phyloP scores from a whole-genome alignment of 2,113 vertebrate genomes.

The Poecile atricapillus region DNA sequence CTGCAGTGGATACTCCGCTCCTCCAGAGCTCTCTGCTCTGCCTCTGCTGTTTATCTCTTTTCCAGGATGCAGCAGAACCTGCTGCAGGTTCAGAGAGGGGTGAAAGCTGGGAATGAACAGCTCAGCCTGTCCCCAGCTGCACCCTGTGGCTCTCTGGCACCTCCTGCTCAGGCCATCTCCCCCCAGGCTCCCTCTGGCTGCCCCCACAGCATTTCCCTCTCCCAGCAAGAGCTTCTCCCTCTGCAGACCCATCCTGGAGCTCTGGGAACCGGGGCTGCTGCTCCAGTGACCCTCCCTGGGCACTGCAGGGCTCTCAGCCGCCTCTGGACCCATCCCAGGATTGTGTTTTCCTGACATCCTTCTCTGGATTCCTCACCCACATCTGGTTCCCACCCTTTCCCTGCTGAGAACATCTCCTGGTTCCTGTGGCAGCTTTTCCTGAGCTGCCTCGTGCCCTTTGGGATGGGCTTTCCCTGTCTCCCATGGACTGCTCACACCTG shows the following conservation, averaged over 20 bases:
- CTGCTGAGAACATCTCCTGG: not conserved
- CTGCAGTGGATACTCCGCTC: fast-evolving
- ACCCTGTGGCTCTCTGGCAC: fast-evolving
- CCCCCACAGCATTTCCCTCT: not conserved
- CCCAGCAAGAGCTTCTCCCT: not conserved
- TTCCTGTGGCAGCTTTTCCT: fast-evolving
- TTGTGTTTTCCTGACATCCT: not conserved
- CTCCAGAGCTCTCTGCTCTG: not conserved
- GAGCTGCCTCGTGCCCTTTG: not conserved
- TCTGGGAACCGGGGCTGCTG: fast-evolving
- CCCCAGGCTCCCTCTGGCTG: fast-evolving
- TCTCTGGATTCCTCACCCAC: not conserved
- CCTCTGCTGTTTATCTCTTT: fast-evolving
- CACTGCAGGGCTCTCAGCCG: fast-evolving
- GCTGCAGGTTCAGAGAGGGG: not conserved
- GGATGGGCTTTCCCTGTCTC: not conserved
- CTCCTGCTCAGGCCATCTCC: fast-evolving
- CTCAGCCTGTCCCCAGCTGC: not conserved
- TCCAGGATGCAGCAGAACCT: not conserved
- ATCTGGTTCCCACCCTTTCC: not conserved
- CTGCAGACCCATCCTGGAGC: not conserved
- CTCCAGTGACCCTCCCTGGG: not conserved
- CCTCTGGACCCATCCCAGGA: fast-evolving
- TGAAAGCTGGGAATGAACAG: not conserved
- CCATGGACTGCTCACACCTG: fast-evolving